Percentiles rank a stretch among this genome's conserved stretches.
phyloP scores from a whole-genome alignment of 1,140 invertebrate genomes.

The Melitaea cinxia region DNA sequence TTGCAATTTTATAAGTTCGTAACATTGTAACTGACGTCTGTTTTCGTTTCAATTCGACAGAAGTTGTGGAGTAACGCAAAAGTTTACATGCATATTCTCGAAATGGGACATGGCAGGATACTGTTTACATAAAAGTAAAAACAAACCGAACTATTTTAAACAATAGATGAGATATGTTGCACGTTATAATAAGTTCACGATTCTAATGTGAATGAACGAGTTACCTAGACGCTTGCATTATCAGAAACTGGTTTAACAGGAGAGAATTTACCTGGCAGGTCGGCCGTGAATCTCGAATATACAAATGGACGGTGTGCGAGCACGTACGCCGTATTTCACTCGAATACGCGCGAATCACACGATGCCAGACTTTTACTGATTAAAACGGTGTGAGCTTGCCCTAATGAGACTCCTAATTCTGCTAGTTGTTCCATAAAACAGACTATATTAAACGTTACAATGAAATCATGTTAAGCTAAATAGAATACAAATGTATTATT shows the following conservation, averaged over 20 bases:
- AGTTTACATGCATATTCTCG: constrained; percentile 14
- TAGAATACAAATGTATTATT: too few species aligned
- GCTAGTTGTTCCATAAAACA: constrained; percentile 2
- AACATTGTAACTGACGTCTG: constrained; percentile 23
- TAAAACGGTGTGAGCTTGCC: constrained; percentile 40
- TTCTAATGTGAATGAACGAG: constrained; percentile 21
- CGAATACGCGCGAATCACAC: constrained; percentile 34
- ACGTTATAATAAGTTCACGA: neutral
- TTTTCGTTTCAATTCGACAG: constrained; percentile 30
- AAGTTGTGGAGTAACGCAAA: constrained; percentile 27
- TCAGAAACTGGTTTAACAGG: constrained; percentile 11
- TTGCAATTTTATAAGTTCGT: constrained; percentile 26
- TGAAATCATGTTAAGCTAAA: neutral
- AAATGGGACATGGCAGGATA: neutral
- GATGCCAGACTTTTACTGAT: constrained; percentile 34
- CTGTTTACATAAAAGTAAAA: neutral
- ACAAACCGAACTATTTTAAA: neutral
- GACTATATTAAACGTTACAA: neutral
- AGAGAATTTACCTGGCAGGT: constrained; percentile 13
- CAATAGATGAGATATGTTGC: constrained; percentile 1
- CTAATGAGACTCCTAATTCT: constrained; percentile 45
- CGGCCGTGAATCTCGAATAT: constrained; percentile 9
- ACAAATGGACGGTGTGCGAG: constrained; percentile 14
- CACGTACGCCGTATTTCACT: constrained; percentile 45
- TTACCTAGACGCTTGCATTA: constrained; percentile 18